Evolutionary conservation across 2,113 vertebrate genomes (phyloP), one percentile per base, ranked within the genome.

Genomic region (mouse (Mus musculus)): DNA sequence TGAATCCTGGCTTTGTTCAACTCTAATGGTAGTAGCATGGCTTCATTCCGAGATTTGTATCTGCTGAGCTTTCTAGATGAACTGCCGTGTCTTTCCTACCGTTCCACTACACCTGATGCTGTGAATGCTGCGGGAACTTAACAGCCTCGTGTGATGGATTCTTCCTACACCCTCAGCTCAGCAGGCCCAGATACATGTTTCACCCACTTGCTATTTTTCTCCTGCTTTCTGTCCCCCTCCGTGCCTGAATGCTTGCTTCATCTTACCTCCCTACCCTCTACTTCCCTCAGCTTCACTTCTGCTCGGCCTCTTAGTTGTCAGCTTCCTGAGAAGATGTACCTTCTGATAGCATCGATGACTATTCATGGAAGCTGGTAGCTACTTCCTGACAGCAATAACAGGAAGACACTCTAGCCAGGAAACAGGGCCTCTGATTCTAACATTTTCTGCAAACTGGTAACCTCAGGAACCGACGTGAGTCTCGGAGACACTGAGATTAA

Each of bases 361-460:
- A 33, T 28, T 24, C 52, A 54, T 9, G 0, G 54, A 96, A 95
- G 42, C 81, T 30, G 54, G 56, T 20, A 90, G 49, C 56, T 26
- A 92, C 52, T 76, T 94, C 16, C 71, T 67, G 72, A 22, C 42
- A 93, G 92, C 76, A 61, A 39, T 56, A 90, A 67, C 75, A 95
- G 88, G 80, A 96, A 96, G 88, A 49, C 11, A 59, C 28, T 46
- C 80, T 39, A 81, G 69, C 71, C 61, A 80, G 80, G 65, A 97
- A 93, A 85, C 9, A 67, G 81, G 63, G 30, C 3, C 87, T 73
- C 59, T 24, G 61, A 20, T 67, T 88, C 88, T 61, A 65, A 88
- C 49, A 4, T 33, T 85, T 91, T 36, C 65, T 76, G 78, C n/a
- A 69, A 26, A 2, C 72, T 86, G 46, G 49, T 52, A 80, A 49